phyloP scores from a whole-genome alignment of 1,140 invertebrate species.

The Parasteatoda tepidariorum region DNA sequence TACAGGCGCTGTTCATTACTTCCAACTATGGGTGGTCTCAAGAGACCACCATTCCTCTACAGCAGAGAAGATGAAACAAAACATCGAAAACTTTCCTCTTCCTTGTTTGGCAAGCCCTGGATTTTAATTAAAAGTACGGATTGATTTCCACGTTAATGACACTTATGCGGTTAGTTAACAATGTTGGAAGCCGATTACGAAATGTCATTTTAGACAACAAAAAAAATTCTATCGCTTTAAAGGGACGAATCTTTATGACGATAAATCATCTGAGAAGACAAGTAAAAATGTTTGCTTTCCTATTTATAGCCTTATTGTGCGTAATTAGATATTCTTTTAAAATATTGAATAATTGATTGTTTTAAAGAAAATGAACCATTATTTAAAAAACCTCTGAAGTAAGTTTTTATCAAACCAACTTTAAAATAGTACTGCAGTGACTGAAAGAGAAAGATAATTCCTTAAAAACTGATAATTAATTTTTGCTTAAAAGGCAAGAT shows the following conservation, averaged over 20 bases:
- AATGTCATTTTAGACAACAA: background rate
- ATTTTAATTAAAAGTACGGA: constrained; percentile 50
- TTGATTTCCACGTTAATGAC: constrained; percentile 18
- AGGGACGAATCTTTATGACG: background rate
- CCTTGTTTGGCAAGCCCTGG: constrained; percentile 34
- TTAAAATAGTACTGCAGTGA: no score
- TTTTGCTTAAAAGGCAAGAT: no score
- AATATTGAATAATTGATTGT: no score
- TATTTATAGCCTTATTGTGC: no score
- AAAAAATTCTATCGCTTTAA: background rate
- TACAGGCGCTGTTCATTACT: constrained; percentile 40
- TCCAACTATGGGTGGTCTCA: constrained; percentile 11
- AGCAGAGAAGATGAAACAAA: constrained; percentile 16
- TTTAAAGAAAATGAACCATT: no score
- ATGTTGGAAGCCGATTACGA: constrained; percentile 3
- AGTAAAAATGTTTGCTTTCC: no score
- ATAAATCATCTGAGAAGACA: background rate
- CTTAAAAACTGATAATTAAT: no score
- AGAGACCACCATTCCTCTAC: background rate
- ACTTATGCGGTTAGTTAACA: constrained; percentile 40
- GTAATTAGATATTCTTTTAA: no score
- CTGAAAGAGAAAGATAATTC: no score
- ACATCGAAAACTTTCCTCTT: constrained; percentile 35
- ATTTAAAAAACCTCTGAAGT: no score
- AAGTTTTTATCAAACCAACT: no score